phyloP scores from a whole-genome alignment of 2,888 invertebrate genomes.

The Coelinius sp. region DNA sequence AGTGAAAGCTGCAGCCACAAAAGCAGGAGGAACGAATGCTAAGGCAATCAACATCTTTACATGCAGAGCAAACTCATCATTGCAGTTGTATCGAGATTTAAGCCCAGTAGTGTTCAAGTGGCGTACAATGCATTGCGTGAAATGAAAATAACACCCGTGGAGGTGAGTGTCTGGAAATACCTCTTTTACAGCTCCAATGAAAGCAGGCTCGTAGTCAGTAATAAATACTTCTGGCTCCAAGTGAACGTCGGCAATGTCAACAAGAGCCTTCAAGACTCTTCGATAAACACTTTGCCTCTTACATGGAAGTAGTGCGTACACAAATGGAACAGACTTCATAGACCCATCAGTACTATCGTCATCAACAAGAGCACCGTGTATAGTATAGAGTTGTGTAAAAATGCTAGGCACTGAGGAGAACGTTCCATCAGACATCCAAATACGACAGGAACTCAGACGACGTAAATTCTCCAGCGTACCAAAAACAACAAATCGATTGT shows the following conservation, averaged over 20 bases:
- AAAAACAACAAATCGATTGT: not conserved
- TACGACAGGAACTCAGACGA: not conserved
- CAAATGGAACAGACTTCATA: not conserved
- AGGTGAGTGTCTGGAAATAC: not conserved
- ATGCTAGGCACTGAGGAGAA: not conserved
- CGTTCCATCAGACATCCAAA: not conserved
- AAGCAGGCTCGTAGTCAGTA: not conserved
- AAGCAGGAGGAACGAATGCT: slow-evolving; percentile 27
- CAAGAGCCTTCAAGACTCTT: not conserved
- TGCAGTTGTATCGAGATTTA: not conserved
- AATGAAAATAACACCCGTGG: slow-evolving; percentile 23
- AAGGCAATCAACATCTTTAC: slow-evolving; percentile 25
- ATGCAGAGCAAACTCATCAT: slow-evolving; percentile 14
- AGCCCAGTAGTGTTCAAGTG: slow-evolving; percentile 7
- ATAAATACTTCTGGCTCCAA: not conserved
- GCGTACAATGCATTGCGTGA: slow-evolving; percentile 23
- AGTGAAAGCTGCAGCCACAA: slow-evolving; percentile 21
- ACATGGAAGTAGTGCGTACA: not conserved
- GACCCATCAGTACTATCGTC: not conserved
- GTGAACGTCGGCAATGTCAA: not conserved
- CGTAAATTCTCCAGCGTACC: not conserved
- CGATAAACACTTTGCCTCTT: not conserved
- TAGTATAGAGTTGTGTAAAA: not conserved
- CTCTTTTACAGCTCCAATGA: not conserved
- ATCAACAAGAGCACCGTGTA: not conserved